Evolutionary conservation across 2,888 invertebrate species (phyloP).

Genomic region (Hololepta plana): DNA sequence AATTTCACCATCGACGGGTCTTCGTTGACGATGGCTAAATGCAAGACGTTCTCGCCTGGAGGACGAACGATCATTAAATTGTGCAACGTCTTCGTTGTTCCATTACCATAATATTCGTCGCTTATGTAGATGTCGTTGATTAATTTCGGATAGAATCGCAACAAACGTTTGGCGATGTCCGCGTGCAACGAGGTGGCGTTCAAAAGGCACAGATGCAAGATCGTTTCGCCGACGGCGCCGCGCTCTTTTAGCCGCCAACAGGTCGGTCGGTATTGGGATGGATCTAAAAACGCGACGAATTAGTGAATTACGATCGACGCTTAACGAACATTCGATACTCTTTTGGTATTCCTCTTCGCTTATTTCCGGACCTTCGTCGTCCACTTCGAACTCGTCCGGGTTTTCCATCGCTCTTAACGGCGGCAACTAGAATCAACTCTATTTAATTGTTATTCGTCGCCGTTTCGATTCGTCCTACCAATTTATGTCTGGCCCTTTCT

Average conservation of each 20-base stretch:
- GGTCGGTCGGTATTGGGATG: slow-evolving; percentile 58
- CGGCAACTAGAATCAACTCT: slow-evolving; percentile 41
- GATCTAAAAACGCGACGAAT: slow-evolving; percentile 37
- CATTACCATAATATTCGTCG: slow-evolving; percentile 91
- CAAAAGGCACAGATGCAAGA: slow-evolving; percentile 81
- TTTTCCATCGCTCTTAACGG: slow-evolving; percentile 64
- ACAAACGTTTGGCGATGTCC: slow-evolving; percentile 79
- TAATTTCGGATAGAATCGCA: slow-evolving; percentile 85
- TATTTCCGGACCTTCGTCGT: slow-evolving; percentile 53
- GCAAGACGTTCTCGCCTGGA: slow-evolving; percentile 80
- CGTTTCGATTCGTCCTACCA: too few species aligned
- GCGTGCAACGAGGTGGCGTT: slow-evolving; percentile 83
- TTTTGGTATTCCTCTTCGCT: slow-evolving; percentile 28
- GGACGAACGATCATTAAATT: slow-evolving; percentile 1
- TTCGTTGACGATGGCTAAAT: slow-evolving; percentile 96
- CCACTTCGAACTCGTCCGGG: slow-evolving; percentile 69
- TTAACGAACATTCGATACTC: slow-evolving; percentile 17
- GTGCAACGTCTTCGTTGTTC: background rate
- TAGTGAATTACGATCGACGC: too few species aligned
- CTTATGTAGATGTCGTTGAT: slow-evolving; percentile 92
- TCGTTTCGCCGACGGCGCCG: slow-evolving; percentile 92
- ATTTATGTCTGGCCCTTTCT: slow-evolving; percentile 62
- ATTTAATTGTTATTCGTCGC: too few species aligned
- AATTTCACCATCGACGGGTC: slow-evolving; percentile 96
- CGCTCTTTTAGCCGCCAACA: slow-evolving; percentile 86